Conservation (phyloP, 2,888 invertebrate species). For the Leptogaster cylindrica region DNA sequence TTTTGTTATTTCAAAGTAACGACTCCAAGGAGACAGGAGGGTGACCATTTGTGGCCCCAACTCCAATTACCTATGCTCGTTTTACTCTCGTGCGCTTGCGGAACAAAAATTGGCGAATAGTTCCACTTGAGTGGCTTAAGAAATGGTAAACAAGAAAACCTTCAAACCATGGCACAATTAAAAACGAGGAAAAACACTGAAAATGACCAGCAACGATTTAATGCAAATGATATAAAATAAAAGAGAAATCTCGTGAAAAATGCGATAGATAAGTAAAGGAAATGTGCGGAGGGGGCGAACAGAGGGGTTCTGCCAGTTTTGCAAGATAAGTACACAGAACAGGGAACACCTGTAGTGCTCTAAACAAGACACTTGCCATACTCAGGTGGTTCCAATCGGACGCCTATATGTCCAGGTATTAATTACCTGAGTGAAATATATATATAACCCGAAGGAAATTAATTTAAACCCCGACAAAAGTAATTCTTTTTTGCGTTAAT, state of each 20-base stretch:
- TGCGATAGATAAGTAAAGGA: no score
- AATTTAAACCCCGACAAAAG: no score
- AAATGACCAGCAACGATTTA: not conserved
- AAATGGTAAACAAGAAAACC: conserved; percentile 3
- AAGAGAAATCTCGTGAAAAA: not conserved
- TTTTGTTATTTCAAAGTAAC: no score
- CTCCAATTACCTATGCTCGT: not conserved
- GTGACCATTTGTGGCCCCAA: no score
- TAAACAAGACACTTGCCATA: not conserved
- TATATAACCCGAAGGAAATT: not conserved
- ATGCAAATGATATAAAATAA: not conserved
- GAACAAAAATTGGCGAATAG: not conserved
- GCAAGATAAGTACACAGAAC: not conserved
- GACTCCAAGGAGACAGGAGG: no score
- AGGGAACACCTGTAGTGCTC: not conserved
- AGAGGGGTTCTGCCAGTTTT: no score
- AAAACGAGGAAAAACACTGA: not conserved
- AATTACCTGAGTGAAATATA: no score
- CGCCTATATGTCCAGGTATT: not conserved
- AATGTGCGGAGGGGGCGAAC: no score
- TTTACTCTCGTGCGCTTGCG: not conserved
- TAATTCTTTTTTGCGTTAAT: no score
- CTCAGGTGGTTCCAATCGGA: not conserved
- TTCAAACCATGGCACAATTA: not conserved
- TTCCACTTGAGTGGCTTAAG: not conserved